Conservation (phyloP, 2,797 vertebrate genomes). For the Falco naumanni region DNA sequence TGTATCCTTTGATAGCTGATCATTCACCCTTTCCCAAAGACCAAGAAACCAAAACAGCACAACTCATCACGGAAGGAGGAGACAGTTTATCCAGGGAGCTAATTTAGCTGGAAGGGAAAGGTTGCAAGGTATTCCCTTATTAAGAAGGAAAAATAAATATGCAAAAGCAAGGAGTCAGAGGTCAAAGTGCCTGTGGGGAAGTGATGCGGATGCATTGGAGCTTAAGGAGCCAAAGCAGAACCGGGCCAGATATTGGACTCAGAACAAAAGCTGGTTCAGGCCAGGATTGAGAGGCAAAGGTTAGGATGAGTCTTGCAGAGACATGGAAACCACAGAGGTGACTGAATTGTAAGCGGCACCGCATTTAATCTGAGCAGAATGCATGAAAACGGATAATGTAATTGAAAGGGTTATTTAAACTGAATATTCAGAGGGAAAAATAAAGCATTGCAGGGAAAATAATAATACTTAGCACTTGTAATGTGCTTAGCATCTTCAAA, state of each 20-base stretch:
- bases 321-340: background rate
- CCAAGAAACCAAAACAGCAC: background rate
- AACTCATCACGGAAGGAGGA: background rate
- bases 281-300: background rate
- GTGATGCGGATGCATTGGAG: background rate
- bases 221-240: background rate
- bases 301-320: background rate
- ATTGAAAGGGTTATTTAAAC: conserved; percentile 62
- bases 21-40: background rate
- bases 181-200: background rate
- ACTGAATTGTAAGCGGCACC: background rate
- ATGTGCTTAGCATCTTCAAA: conserved; percentile 57
- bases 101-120: conserved; percentile 18
- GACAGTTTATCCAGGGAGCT: background rate
- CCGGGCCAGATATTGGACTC: background rate
- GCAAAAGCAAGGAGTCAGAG: background rate
- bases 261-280: background rate
- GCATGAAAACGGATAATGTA: conserved; percentile 3
- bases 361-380: conserved; percentile 11
- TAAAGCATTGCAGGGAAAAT: conserved; percentile 49
- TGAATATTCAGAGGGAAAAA: conserved; percentile 53
- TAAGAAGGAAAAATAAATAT: conserved; percentile 18
- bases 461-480: conserved; percentile 61
- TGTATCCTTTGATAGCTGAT: background rate
- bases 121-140: background rate